Percentiles rank a stretch among this genome's conserved stretches.
These are phyloP conservation scores for Hipparchia sbordonii DNA, from an alignment of 2,888 invertebrate genomes.

Conservation along the genomic window DNA sequence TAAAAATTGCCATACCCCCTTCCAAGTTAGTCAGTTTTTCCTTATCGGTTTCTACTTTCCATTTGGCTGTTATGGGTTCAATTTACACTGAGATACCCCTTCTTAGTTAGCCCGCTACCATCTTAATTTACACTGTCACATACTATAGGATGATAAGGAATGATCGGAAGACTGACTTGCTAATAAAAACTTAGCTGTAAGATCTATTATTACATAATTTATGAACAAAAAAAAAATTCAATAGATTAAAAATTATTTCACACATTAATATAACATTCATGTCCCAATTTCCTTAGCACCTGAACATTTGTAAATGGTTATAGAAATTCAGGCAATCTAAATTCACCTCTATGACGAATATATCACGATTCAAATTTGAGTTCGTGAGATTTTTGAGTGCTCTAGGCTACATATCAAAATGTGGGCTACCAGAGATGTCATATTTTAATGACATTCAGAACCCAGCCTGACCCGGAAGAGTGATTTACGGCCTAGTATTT, in stretches of 20 bases:
- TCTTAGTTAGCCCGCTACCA: too few species aligned
- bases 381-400: background rate
- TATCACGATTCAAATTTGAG: constrained; percentile 12
- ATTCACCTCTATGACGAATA: constrained; percentile 10
- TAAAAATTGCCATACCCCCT: too few species aligned
- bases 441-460: constrained; percentile 2
- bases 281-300: constrained; percentile 16
- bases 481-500: background rate
- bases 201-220: too few species aligned
- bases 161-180: too few species aligned
- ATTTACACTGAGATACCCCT: too few species aligned
- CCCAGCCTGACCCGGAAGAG: background rate
- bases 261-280: constrained; percentile 15
- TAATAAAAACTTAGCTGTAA: too few species aligned
- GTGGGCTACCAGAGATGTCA: constrained; percentile 13
- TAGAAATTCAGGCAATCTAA: constrained; percentile 2
- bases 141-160: too few species aligned
- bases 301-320: constrained; percentile 18
- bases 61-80: too few species aligned
- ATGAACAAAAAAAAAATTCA: too few species aligned
- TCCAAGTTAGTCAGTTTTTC: too few species aligned
- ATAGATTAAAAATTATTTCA: constrained; percentile 14
- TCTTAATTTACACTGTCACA: too few species aligned
- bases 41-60: too few species aligned
- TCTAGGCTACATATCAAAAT: constrained; percentile 19